Evolutionary conservation across 2,888 invertebrate genomes (phyloP), one percentile per base, ranked within the genome.

Genomic region (Dynastes grantii): DNA sequence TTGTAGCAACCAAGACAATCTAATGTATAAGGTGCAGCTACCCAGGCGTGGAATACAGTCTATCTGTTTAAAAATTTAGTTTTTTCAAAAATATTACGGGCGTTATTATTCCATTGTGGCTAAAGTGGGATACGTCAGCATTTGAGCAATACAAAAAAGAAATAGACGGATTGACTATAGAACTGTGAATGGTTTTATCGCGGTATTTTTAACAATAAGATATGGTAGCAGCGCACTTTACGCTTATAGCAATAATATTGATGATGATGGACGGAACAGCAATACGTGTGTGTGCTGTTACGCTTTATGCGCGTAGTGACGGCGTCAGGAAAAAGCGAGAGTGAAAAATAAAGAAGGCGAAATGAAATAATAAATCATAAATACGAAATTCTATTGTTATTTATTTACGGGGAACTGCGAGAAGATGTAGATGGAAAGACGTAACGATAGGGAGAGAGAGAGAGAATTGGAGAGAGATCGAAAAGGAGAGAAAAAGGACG

Each of bases 361-460:
- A 76, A 76, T 76, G 76, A 76, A 76, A 76, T 76, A 76, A 76
- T 76, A 76, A 76, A 76, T 76, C 76, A 76, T 76, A 76, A 76
- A 76, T 68, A 76, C 76, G 67, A 68, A 67, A 68, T 76, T 76
- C 76, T 58, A 76, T 76, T 64, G 67, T 76, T 76, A 76, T 68
- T 76, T 76, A 76, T 76, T 76, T 76, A 76, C 67, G 16, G 63
- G n/a, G 55, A 40, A 8, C 58, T 22, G 68, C 45, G 16, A 32
- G 61, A 51, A 73, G 51, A 27, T 45, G 58, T 29, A 22, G 22
- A 67, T 13, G 16, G 68, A 40, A 32, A 37, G 8, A 55, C 2
- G 32, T n/a, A 55, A 16, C n/a, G 55, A 16, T n/a, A 58, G 22
- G 8, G 29, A 58, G 51, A 58, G 53, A n/a, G 13, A 32, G 6